Percentiles rank a stretch among this genome's conserved stretches.
These are phyloP conservation scores for Netelia virgata DNA, from an alignment of 2,888 invertebrate genomes.

Conservation along the genomic window DNA sequence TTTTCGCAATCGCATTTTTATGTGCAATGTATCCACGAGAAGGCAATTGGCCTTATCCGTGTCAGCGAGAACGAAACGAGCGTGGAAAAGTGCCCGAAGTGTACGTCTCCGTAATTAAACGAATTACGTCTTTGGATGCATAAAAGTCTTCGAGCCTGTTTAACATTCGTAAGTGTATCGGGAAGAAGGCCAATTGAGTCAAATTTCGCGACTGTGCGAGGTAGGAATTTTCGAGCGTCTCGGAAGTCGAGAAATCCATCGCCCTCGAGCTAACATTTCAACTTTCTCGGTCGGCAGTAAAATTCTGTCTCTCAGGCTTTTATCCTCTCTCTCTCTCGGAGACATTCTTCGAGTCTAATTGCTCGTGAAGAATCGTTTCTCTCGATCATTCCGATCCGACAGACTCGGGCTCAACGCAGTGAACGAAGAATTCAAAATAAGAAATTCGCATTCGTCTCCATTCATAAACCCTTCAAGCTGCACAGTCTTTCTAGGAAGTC, in stretches of 20 bases:
- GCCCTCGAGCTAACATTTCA: constrained; percentile 34
- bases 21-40: neutral
- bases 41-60: neutral
- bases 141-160: neutral
- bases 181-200: no score
- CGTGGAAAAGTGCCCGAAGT: neutral
- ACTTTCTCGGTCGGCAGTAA: constrained; percentile 56
- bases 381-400: constrained; percentile 26
- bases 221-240: constrained; percentile 27
- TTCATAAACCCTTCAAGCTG: neutral
- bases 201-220: constrained; percentile 7
- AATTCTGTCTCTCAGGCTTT: constrained; percentile 19
- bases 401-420: neutral
- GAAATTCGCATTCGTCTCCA: neutral
- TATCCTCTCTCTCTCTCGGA: constrained; percentile 57
- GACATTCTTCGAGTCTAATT: constrained; percentile 75
- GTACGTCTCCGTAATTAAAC: neutral
- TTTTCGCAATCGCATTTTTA: neutral
- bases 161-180: neutral
- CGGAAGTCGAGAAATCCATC: neutral
- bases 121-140: neutral
- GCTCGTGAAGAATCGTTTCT: constrained; percentile 72
- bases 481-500: no score
- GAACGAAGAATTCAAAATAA: constrained; percentile 19
- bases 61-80: neutral